Conservation (phyloP, 2,113 vertebrate species). For the Numenius arquata region DNA sequence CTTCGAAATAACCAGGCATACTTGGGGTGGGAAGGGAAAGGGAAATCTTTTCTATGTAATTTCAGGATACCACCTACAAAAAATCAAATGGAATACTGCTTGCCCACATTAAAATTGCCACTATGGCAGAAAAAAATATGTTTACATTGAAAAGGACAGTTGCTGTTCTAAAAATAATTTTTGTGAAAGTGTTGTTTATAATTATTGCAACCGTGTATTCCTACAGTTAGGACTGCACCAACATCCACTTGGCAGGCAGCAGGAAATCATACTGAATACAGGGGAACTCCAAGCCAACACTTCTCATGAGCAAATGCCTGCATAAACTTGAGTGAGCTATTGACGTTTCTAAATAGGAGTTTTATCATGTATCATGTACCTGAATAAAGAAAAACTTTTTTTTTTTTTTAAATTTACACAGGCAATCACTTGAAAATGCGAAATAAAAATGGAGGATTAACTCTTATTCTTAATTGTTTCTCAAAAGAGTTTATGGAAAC, state of each 20-base stretch:
- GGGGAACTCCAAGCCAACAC: not conserved
- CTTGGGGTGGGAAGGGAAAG: not conserved
- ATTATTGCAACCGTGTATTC: conserved; percentile 15
- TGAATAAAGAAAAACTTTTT: not conserved
- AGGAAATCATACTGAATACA: not conserved
- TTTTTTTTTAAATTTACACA: not conserved
- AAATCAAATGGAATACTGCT: not conserved
- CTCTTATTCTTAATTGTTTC: not conserved
- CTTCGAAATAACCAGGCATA: not conserved
- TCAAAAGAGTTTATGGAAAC: not conserved
- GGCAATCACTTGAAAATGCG: not conserved
- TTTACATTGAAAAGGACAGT: conserved; percentile 6
- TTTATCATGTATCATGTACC: not conserved
- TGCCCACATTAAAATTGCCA: not conserved
- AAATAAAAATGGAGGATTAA: not conserved
- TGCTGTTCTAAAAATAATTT: conserved; percentile 34
- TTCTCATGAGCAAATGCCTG: not conserved
- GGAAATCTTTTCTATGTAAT: not conserved
- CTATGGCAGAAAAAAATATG: not conserved
- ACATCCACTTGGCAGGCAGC: not conserved
- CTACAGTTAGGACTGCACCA: not conserved
- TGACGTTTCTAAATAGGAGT: not conserved
- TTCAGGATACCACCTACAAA: conserved; percentile 36
- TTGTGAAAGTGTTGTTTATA: not conserved
- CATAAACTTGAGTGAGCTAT: not conserved